phyloP scores from a whole-genome alignment of 2,888 invertebrate genomes.

The Polietes domitor region DNA sequence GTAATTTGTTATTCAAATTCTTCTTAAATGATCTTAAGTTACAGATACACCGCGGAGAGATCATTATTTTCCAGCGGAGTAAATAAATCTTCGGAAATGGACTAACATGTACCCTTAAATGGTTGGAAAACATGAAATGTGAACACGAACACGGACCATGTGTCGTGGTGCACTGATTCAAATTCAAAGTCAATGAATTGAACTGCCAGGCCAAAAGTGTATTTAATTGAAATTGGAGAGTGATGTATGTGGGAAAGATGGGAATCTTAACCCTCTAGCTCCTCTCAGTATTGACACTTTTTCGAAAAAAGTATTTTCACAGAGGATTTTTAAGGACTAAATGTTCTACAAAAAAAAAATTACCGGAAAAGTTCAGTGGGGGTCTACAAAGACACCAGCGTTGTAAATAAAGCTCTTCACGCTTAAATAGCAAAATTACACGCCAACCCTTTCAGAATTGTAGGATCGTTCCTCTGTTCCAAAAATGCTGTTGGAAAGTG shows the following conservation, averaged over 20 bases:
- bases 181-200: constrained; percentile 1
- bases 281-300: no score
- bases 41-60: constrained; percentile 40
- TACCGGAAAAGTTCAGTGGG: no score
- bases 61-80: constrained; percentile 29
- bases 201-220: not conserved
- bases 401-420: no score
- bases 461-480: no score
- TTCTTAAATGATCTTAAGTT: constrained; percentile 52
- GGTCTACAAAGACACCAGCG: no score
- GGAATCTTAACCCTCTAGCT: no score
- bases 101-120: constrained; percentile 31
- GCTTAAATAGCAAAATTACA: no score
- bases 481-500: no score
- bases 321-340: no score
- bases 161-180: not conserved
- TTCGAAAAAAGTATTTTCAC: no score
- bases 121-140: not conserved
- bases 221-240: not conserved
- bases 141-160: not conserved
- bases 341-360: no score
- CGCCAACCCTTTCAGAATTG: no score
- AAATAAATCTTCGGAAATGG: constrained; percentile 32
- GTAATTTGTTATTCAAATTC: constrained; percentile 66
- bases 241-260: not conserved